Base-by-base conservation (phyloP, 2,113 vertebrate genomes). In the Myotis lucifugus region DNA sequence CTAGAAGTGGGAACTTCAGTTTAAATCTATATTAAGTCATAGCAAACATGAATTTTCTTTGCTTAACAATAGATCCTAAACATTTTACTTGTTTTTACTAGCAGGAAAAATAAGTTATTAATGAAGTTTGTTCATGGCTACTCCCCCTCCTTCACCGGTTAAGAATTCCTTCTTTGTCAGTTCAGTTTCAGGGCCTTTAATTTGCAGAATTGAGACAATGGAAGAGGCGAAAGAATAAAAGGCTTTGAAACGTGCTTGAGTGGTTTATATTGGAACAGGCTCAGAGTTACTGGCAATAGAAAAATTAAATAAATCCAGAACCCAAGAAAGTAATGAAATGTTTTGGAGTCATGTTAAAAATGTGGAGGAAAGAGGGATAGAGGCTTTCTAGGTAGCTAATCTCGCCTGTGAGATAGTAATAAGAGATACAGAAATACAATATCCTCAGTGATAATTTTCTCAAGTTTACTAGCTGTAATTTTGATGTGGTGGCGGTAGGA, bases 231-330 rank as follows among this genome's bases (percentile, higher is more conserved):
- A n/a, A 40, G 73, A 85, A 56, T 66, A 82, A 66, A 72, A 93
- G 32, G 9, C 32, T 85, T 90, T 85, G 66, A 27, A 79, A 64
- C 46, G 25, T 66, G 29, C 37, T 40, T 85, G n/a, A 37, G 46
- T 37, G 12, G 27, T 72, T 85, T 73, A n/a, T 52, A 34, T 8
- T n/a, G 46, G 11, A 74, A 85, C 32, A 21, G 32, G 32, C 64
- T 74, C 50, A 42, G 34, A 54, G 37, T 34, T 29, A 67, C 29
- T 59, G 32, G 17, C 25, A 56, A 52, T 6, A 72, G 66, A 73
- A 90, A 93, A 91, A 40, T 66, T 34, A 78, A 59, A 59, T 79
- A 91, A 76, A 70, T n/a, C 19, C 23, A 66, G 54, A 77, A 77
- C 37, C 19, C 56, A 37, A 77, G 66, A 32, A 85, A 90, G 10